These are phyloP conservation scores for Poeciliopsis gracilis DNA, from an alignment of 2,797 vertebrate genomes.

Conservation along the genomic window DNA sequence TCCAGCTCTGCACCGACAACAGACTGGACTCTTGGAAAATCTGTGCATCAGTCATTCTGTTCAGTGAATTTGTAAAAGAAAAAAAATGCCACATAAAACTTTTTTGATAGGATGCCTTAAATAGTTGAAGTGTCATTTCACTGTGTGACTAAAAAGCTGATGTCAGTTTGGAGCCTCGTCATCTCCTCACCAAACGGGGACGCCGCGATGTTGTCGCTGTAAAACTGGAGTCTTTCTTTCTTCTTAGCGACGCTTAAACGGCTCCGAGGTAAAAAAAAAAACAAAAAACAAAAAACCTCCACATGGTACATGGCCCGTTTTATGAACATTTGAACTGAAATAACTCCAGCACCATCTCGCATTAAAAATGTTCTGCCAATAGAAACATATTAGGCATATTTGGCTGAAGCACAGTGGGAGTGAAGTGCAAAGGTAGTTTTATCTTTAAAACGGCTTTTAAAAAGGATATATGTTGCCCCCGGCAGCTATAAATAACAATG, in stretches of 20 bases:
- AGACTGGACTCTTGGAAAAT: constrained; percentile 60
- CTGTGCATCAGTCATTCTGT: constrained; percentile 23
- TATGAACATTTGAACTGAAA: neutral
- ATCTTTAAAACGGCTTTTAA: neutral
- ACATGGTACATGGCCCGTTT: neutral
- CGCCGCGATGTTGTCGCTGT: neutral
- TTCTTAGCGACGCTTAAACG: neutral
- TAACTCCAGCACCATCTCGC: neutral
- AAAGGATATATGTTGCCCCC: neutral
- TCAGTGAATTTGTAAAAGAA: constrained; percentile 21
- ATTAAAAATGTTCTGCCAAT: neutral
- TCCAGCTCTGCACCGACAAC: constrained; percentile 66
- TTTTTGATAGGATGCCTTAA: constrained; percentile 33
- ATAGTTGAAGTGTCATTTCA: constrained; percentile 11
- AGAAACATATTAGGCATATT: neutral
- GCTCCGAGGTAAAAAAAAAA: neutral
- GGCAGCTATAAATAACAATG: neutral
- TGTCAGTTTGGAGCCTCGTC: constrained; percentile 1
- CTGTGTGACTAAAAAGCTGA: constrained; percentile 3
- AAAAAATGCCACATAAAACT: constrained; percentile 20
- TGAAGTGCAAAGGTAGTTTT: neutral
- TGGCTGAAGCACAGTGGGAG: neutral
- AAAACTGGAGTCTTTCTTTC: neutral
- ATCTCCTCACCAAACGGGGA: constrained; percentile 2
- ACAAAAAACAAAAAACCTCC: neutral